Conservation (phyloP, 2,113 vertebrate genomes). For the Hassar affinis region DNA sequence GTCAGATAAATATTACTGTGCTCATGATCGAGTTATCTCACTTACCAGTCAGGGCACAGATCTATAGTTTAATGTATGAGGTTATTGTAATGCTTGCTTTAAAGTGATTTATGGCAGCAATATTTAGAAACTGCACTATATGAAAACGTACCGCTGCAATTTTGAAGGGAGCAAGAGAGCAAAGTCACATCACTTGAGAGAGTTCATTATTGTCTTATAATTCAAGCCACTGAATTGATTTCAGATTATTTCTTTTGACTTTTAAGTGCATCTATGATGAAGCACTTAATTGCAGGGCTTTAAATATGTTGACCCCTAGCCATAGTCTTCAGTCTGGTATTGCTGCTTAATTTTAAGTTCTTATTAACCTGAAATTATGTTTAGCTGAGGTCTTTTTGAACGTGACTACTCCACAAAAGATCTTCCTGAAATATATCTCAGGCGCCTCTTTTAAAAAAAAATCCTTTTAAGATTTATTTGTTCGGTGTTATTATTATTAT, state of each 20-base stretch:
- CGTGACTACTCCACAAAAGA: too few relatives aligned
- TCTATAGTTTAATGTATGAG: neutral
- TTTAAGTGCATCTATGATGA: neutral
- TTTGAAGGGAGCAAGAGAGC: constrained; percentile 3
- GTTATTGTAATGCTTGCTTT: neutral
- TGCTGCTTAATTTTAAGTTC: neutral
- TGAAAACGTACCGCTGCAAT: neutral
- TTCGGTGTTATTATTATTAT: too few relatives aligned
- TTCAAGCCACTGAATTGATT: neutral
- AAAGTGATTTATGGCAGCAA: neutral
- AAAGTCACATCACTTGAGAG: neutral
- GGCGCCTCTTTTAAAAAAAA: too few relatives aligned
- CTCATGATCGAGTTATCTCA: too few relatives aligned
- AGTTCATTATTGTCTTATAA: neutral
- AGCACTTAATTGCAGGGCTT: neutral
- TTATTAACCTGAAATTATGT: neutral
- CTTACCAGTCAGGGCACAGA: neutral
- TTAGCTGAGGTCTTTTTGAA: neutral
- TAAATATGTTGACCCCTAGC: neutral
- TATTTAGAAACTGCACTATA: neutral
- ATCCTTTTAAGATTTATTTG: too few relatives aligned
- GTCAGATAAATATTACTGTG: neutral
- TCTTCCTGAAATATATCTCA: too few relatives aligned
- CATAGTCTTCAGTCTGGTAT: neutral
- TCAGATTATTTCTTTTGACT: neutral